Base-by-base conservation (phyloP, 2,113 vertebrate genomes). In the Tragelaphus buxtoni region DNA sequence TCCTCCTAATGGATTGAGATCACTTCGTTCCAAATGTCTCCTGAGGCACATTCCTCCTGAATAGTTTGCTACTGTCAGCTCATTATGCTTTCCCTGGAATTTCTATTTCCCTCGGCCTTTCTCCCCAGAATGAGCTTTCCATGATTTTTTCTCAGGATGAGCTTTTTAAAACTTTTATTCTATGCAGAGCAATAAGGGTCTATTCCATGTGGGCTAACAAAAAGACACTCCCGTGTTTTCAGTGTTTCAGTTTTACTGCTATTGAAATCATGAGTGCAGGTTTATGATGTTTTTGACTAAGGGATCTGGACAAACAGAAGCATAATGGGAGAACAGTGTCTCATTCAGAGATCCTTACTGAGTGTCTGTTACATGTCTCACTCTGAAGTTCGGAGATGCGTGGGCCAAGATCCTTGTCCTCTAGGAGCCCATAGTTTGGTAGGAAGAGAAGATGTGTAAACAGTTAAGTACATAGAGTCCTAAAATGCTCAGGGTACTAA, bases 11-110 rank as follows among this genome's bases (percentile, higher is more conserved):
- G 93, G 86, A 26, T 39, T 60, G 63, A 93, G 58, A 89, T 91
- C 32, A 84, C 61, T 86, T 94, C 83, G 72, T 95, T 95, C 79
- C 91, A 90, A 51, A 65, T 69, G 58, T 95, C 93, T 95, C 97
- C 51, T 9, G 82, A 79, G 96, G 60, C 65, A 35, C 47, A 58
- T 45, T 56, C 18, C 69, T 35, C 20, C 77, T 51, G 45, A 42
- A 47, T 35, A 35, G 58, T 55, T 90, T 30, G 83, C 80, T 95
- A 56, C 93, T 79, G 45, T 72, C 74, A 90, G 91, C 69, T 88
- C 63, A 26, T 91, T 85, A 82, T 56, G 14, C 61, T 76, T 81
- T 56, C 88, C 63, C 51, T 91, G 79, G 72, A 89, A 93, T 90
- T 60, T 93, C 88, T 30, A 18, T 45, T 86, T 81, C 76, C 51